phyloP scores from a whole-genome alignment of 2,888 invertebrate genomes.

The Ethmia dodecea region DNA sequence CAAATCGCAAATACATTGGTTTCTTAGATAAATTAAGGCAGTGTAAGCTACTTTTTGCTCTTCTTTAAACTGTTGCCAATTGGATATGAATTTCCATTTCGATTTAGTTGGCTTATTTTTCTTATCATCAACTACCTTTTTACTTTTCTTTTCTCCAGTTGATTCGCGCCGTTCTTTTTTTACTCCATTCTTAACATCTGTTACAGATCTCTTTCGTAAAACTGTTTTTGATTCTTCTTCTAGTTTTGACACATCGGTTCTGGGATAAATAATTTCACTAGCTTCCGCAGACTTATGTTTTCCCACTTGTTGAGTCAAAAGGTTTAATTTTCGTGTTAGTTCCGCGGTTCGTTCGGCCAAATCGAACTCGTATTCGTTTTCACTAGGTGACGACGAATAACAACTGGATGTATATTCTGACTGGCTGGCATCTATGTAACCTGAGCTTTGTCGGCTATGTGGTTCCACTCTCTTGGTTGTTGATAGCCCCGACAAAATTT shows the following conservation, averaged over 20 bases:
- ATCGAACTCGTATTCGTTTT: constrained; percentile 73
- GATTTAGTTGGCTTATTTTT: constrained; percentile 44
- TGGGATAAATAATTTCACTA: constrained; percentile 1
- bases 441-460: constrained; percentile 59
- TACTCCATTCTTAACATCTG: constrained; percentile 27
- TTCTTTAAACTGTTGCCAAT: constrained; percentile 78
- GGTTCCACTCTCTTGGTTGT: constrained; percentile 51
- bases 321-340: constrained; percentile 58
- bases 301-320: constrained; percentile 58
- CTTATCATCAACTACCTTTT: constrained; percentile 33
- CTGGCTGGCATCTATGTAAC: constrained; percentile 71
- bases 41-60: constrained; percentile 76
- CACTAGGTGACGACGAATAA: constrained; percentile 70
- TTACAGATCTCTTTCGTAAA: constrained; percentile 47
- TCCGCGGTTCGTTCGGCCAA: constrained; percentile 65
- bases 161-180: constrained; percentile 30
- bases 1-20: constrained; percentile 82
- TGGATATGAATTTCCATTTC: constrained; percentile 55
- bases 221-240: constrained; percentile 35
- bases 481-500: constrained; percentile 71
- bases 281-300: constrained; percentile 35
- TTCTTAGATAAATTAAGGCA: constrained; percentile 75
- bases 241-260: constrained; percentile 17
- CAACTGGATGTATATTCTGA: constrained; percentile 74
- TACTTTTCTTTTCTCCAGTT: constrained; percentile 33